Evolutionary conservation across 2,797 vertebrate genomes (phyloP).

Genomic region (Sparidentex hasta): DNA sequence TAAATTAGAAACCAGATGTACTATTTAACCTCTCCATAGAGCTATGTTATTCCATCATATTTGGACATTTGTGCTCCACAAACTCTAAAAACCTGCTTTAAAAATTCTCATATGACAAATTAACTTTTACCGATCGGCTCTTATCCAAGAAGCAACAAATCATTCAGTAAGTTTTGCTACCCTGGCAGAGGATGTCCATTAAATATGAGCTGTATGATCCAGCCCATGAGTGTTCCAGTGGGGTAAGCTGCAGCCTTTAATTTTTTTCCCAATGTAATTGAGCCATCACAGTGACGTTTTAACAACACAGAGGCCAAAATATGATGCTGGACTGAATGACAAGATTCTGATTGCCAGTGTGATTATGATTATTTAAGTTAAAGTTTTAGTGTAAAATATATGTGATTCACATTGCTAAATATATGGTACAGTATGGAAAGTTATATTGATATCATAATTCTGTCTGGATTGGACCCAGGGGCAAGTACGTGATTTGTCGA

Average conservation of each 20-base stretch:
- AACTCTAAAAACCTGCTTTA: background rate
- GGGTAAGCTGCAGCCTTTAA: conserved; percentile 22
- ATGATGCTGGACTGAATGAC: background rate
- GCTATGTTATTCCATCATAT: background rate
- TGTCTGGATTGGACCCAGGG: background rate
- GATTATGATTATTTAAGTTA: background rate
- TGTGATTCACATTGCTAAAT: background rate
- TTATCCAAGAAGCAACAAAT: conserved; percentile 51
- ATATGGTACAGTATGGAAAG: background rate
- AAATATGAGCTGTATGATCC: conserved; percentile 58
- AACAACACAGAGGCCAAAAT: background rate
- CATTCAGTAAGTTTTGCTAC: conserved; percentile 32
- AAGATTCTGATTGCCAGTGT: background rate
- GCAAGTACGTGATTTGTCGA: background rate
- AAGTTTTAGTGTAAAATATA: background rate
- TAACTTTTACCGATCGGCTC: conserved; percentile 11
- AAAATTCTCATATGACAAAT: conserved; percentile 5
- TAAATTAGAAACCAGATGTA: background rate
- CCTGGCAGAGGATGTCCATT: conserved; percentile 36
- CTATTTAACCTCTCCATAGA: background rate
- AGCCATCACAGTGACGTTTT: conserved; percentile 53
- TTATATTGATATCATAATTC: background rate
- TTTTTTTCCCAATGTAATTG: conserved; percentile 36
- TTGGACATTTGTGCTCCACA: background rate
- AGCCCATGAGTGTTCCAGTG: conserved; percentile 13